Base-by-base conservation (phyloP, 1,140 invertebrate species). In the Caenorhabditis tropicalis region DNA sequence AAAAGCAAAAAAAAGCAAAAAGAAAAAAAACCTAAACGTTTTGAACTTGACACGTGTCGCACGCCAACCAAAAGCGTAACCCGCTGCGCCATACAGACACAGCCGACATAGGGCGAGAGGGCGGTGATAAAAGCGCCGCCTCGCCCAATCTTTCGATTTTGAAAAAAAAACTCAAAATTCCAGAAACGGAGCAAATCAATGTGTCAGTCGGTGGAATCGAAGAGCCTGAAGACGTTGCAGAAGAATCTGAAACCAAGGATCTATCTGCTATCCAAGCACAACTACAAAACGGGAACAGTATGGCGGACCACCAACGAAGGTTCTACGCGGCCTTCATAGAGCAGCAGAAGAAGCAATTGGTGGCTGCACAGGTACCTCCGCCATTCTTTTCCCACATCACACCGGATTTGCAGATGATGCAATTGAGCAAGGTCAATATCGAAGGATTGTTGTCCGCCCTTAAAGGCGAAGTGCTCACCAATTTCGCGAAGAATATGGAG, bases 271-370 rank as follows among this genome's bases (percentile, higher is more conserved):
- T 36, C 21, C 81, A 60, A 29, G 46, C 70, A 36, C 60, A 60
- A 19, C 81, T 39, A 36, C 53, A 48, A 21, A 58, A 39, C 53
- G 60, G 81, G 53, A 82, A 33, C 6, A n/a, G 33, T 6, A 39
- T 31, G 51, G n/a, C 39, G 39, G 39, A 43, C 12, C 39, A 36
- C 15, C 81, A 82, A 24, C 21, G 53, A 24, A 33, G 53, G 21
- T 39, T 82, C 53, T 58, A 58, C 24, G 21, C 36, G 0, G 53
- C 82, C 15, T 51, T 79, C 10, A 19, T 85, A 24, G 83, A 85
- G 36, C 80, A 82, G 39, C 83, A 82, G 56, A 53, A 82, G 83
- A 82, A 85, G 81, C 79, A 29, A 80, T 33, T 53, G 80, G 29
- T 60, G 39, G 65, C 65, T 19, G 65, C 36, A 10, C 36, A 43